Percentiles rank a stretch among this genome's conserved stretches.
phyloP scores from a whole-genome alignment of 2,113 vertebrate species.

The Cynopterus brachyotis region DNA sequence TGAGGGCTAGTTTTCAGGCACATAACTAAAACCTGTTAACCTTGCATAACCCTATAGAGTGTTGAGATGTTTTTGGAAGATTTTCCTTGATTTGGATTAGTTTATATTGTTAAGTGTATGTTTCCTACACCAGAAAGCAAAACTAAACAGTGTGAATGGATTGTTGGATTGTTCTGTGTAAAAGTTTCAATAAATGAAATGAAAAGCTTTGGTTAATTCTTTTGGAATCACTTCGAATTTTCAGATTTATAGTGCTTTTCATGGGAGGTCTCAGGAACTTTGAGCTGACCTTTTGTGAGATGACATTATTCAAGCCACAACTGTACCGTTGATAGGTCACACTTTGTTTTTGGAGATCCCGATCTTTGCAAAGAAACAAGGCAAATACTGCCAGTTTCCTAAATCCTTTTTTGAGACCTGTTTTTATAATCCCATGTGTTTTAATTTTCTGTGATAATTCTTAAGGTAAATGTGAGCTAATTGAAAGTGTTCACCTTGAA shows the following conservation, averaged over 20 bases:
- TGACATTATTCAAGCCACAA: background rate
- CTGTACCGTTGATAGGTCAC: background rate
- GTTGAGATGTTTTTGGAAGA: background rate
- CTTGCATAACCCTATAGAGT: background rate
- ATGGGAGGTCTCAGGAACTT: background rate
- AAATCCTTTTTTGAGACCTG: background rate
- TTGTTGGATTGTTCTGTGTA: background rate
- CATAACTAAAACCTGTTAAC: slow-evolving; percentile 14
- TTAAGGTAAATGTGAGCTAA: background rate
- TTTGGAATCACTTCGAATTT: background rate
- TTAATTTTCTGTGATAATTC: slow-evolving; percentile 15
- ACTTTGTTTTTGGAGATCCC: background rate
- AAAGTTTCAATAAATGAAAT: background rate
- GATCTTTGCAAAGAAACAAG: background rate
- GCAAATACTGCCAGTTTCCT: background rate
- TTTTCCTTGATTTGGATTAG: background rate
- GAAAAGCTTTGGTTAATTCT: slow-evolving; percentile 26
- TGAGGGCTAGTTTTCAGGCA: background rate
- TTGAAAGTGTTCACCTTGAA: background rate
- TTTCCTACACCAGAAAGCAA: background rate
- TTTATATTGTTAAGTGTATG: background rate
- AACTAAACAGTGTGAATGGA: background rate
- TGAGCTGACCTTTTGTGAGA: background rate
- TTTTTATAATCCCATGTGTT: background rate
- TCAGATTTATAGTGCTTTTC: slow-evolving; percentile 23